A percentile compares a stretch with the other conserved stretches of the same genome.
Conservation (phyloP, 2,113 vertebrate species). For the Apus apus region DNA sequence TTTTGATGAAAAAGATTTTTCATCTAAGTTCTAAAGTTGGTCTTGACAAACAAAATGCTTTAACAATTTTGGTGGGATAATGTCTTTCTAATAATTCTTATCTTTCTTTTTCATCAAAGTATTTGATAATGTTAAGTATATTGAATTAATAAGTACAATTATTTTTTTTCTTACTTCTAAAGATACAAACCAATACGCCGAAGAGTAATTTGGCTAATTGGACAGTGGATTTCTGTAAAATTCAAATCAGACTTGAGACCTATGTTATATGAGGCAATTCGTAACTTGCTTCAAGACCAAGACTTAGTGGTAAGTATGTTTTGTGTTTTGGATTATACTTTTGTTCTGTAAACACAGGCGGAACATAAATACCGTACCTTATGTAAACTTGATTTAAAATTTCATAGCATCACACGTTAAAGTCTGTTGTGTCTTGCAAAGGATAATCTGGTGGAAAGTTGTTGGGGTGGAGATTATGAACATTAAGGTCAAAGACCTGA, state of each 20-base stretch:
- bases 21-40: not conserved
- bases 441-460: not conserved
- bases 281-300: conserved; percentile 93
- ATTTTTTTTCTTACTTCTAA: not conserved
- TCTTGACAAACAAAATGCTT: not conserved
- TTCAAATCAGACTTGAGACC: conserved; percentile 95
- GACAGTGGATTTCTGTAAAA: conserved; percentile 98
- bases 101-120: not conserved
- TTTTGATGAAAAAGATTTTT: not conserved
- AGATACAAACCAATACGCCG: conserved; percentile 95
- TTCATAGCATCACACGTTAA: not conserved
- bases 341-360: not conserved
- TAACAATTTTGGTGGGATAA: not conserved
- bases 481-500: not conserved
- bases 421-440: not conserved
- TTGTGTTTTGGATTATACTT: not conserved
- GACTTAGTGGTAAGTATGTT: conserved; percentile 91
- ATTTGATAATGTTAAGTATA: not conserved
- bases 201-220: conserved; percentile 96
- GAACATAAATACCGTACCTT: not conserved
- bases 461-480: not conserved
- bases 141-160: not conserved
- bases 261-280: conserved; percentile 91
- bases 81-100: not conserved
- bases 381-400: not conserved